Conservation (phyloP, 92 coral and sea anemone species). For the Porites evermanni region DNA sequence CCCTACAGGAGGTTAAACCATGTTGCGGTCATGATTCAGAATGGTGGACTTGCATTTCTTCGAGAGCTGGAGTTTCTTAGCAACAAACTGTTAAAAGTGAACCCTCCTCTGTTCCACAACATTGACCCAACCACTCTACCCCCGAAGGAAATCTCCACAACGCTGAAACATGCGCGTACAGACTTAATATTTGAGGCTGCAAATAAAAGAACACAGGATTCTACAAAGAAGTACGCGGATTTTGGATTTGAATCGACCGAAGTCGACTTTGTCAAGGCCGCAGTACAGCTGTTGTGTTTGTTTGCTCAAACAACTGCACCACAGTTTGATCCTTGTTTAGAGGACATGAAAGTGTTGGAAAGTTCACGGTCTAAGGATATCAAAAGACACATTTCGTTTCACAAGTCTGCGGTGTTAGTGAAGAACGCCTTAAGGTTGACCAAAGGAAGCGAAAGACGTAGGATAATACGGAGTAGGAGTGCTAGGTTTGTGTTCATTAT, state of each 20-base stretch:
- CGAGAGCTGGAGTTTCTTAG: constrained; percentile 68
- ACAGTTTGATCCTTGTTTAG: constrained; percentile 69
- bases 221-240: constrained; percentile 42
- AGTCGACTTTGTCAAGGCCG: constrained; percentile 63
- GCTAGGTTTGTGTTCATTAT: background rate
- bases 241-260: constrained; percentile 72
- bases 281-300: constrained; percentile 50
- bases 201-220: constrained; percentile 26
- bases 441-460: constrained; percentile 9
- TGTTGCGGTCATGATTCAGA: constrained; percentile 70
- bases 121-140: constrained; percentile 84
- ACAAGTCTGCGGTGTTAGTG: constrained; percentile 65
- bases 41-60: constrained; percentile 72
- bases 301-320: constrained; percentile 69
- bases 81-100: constrained; percentile 67
- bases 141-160: constrained; percentile 67
- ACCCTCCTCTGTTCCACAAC: constrained; percentile 73
- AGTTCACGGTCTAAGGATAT: constrained; percentile 20
- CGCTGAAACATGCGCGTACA: constrained; percentile 61
- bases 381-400: constrained; percentile 69
- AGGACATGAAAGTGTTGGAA: constrained; percentile 65
- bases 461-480: background rate
- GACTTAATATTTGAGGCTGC: constrained; percentile 52
- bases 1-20: constrained; percentile 26
- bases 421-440: constrained; percentile 49